These are phyloP conservation scores for Melanocharis versteri DNA, from an alignment of 2,113 vertebrate genomes.

Conservation along the genomic window DNA sequence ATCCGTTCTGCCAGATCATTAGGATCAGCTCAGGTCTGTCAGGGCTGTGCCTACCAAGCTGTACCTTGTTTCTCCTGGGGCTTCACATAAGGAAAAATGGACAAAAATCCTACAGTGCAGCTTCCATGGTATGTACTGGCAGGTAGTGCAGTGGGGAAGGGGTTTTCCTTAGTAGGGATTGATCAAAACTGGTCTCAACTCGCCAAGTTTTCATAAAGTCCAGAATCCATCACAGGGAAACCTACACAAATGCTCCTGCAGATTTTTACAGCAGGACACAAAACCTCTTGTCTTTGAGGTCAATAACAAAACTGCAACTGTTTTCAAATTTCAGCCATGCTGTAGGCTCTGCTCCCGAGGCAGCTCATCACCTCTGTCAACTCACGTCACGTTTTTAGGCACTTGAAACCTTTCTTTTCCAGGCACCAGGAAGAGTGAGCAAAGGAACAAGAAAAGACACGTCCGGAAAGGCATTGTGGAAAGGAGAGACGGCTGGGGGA, in stretches of 20 bases:
- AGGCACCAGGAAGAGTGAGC: not conserved
- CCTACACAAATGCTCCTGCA: not conserved
- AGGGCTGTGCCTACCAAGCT: not conserved
- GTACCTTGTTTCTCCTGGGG: not conserved
- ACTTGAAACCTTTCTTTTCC: not conserved
- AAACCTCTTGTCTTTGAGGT: not conserved
- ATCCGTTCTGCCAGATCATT: not conserved
- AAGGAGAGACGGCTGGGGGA: not conserved
- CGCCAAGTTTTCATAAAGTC: not conserved
- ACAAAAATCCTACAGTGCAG: not conserved
- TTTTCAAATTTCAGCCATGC: not conserved
- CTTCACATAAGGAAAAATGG: not conserved
- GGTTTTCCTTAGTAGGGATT: not conserved
- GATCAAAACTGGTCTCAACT: not conserved
- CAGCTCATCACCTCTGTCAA: not conserved
- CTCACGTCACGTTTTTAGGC: not conserved
- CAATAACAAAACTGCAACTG: not conserved
- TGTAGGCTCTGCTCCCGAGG: not conserved
- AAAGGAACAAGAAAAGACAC: not conserved
- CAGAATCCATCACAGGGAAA: not conserved
- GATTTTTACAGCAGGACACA: not conserved
- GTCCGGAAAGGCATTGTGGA: fast-evolving
- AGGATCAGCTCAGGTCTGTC: not conserved
- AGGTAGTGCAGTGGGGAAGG: not conserved
- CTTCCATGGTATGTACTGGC: not conserved